Conservation (phyloP, 2,113 vertebrate species). For the Grallaria varia region DNA sequence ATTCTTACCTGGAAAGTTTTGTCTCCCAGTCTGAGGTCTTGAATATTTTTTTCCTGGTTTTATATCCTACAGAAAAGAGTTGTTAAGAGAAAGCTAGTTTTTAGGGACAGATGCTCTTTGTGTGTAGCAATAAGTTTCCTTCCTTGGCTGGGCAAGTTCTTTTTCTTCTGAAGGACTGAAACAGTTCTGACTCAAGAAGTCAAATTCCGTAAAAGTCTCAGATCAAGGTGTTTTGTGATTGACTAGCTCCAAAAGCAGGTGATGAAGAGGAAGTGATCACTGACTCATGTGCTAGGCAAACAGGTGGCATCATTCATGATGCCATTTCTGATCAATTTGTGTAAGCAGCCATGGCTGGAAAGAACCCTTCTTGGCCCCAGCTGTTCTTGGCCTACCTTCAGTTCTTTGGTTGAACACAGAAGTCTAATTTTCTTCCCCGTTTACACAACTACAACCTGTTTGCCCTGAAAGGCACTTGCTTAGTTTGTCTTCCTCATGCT, state of each 20-base stretch:
- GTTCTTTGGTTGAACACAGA: not conserved
- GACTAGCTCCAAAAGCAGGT: not conserved
- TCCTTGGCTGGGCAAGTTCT: not conserved
- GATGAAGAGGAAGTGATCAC: not conserved
- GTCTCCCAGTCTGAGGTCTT: not conserved
- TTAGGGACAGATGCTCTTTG: not conserved
- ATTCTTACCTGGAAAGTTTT: not conserved
- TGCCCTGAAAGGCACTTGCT: not conserved
- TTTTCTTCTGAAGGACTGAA: not conserved
- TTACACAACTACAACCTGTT: not conserved
- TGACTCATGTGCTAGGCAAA: not conserved
- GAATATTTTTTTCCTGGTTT: not conserved
- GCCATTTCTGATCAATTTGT: not conserved
- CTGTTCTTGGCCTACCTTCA: not conserved
- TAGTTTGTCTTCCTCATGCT: not conserved
- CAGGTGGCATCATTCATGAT: accelerated
- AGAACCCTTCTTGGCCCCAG: not conserved
- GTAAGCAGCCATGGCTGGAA: not conserved
- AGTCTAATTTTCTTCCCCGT: not conserved
- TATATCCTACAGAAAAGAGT: not conserved
- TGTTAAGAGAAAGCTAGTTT: not conserved
- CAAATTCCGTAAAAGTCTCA: not conserved
- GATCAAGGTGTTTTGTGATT: not conserved
- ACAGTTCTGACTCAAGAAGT: not conserved
- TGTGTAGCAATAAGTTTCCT: not conserved